Evolutionary conservation across 2,113 vertebrate genomes (phyloP).

Genomic region (Peromyscus californicus): DNA sequence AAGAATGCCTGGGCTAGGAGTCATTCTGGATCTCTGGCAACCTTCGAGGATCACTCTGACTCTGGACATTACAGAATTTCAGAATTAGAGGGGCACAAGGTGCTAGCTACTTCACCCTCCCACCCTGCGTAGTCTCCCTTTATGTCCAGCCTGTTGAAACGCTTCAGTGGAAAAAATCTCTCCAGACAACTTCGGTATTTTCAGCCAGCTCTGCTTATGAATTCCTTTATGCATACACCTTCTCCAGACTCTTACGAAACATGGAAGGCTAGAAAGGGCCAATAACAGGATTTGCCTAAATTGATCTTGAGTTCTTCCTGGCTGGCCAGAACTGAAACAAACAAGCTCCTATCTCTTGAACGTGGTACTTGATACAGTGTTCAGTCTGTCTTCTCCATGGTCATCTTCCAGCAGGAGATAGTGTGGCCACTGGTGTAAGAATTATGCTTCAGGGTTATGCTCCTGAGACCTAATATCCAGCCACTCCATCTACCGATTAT

Average conservation of each 20-base stretch:
- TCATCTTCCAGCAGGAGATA: not conserved
- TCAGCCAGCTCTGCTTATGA: slow-evolving; percentile 30
- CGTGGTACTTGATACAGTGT: not conserved
- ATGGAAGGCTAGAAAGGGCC: not conserved
- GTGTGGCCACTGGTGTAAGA: not conserved
- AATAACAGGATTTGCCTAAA: not conserved
- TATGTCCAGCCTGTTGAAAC: not conserved
- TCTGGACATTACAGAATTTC: slow-evolving; percentile 23
- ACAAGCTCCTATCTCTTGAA: not conserved
- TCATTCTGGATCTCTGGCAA: not conserved
- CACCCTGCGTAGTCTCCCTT: not conserved
- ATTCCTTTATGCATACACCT: slow-evolving; percentile 31
- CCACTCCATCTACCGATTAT: not conserved
- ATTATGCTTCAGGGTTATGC: not conserved
- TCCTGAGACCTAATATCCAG: not conserved
- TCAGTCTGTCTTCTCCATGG: not conserved
- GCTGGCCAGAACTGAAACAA: not conserved
- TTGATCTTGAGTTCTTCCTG: slow-evolving; percentile 5
- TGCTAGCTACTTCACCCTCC: not conserved
- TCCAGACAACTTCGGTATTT: not conserved
- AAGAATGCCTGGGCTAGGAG: not conserved
- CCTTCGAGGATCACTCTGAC: not conserved
- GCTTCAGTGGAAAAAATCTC: not conserved
- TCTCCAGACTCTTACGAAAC: not conserved
- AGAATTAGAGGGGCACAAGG: not conserved